Evolutionary conservation across 2,113 vertebrate genomes (phyloP).

Genomic region (Beaufortia kweichowensis): DNA sequence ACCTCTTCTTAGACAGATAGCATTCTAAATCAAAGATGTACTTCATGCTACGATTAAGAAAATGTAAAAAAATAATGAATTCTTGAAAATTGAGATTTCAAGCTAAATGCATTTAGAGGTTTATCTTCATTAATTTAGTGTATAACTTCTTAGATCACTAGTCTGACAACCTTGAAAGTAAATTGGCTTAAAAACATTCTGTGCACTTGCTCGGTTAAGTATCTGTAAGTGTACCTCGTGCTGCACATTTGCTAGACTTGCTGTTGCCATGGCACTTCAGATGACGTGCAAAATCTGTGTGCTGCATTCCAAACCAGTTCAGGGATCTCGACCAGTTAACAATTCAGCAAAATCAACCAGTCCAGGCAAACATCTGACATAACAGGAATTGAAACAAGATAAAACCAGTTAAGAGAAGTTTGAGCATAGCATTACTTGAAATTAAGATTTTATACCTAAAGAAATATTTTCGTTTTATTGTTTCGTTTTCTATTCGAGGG

Average conservation of each 20-base stretch:
- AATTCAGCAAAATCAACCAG: slow-evolving; percentile 1
- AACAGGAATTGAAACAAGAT: neutral
- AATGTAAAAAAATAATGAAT: neutral
- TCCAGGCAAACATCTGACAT: neutral
- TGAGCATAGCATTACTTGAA: neutral
- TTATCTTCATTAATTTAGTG: neutral
- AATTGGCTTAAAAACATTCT: neutral
- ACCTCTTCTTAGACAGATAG: neutral
- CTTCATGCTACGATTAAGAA: neutral
- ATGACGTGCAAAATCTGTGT: slow-evolving; percentile 22
- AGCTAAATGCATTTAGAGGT: neutral
- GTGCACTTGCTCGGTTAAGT: neutral
- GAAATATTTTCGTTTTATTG: too few species aligned
- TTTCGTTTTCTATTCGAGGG: neutral
- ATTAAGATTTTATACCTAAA: neutral
- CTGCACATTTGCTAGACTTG: slow-evolving; percentile 17
- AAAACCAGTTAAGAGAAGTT: neutral
- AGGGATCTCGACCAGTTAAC: neutral
- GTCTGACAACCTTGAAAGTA: neutral
- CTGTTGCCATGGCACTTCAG: slow-evolving; percentile 38
- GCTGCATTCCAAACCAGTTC: slow-evolving; percentile 12
- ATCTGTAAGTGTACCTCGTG: neutral
- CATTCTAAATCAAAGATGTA: neutral
- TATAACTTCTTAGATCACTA: neutral
- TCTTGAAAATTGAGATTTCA: neutral